Evolutionary conservation across 2,797 vertebrate genomes (phyloP).

Genomic region (Enteromius mattozi): DNA sequence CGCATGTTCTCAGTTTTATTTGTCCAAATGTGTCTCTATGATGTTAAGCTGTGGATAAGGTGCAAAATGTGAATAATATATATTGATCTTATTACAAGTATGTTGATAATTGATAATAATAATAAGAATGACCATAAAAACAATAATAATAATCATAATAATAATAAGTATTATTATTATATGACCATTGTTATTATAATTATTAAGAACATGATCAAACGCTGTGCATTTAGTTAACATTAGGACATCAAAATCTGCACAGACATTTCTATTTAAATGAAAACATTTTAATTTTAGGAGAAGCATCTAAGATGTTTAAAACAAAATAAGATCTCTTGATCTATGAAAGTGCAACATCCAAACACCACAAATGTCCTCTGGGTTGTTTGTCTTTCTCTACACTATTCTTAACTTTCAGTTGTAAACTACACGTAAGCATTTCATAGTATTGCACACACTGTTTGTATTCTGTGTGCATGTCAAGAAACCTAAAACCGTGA

Average conservation of each 20-base stretch:
- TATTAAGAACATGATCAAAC: background rate
- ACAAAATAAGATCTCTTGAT: background rate
- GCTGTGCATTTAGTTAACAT: background rate
- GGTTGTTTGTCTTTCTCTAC: background rate
- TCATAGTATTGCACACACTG: constrained; percentile 7
- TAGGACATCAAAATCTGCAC: background rate
- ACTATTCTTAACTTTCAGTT: background rate
- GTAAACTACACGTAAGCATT: background rate
- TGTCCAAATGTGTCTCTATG: too few species aligned
- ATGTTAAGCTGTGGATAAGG: too few species aligned
- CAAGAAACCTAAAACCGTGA: constrained; percentile 4
- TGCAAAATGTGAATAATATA: background rate
- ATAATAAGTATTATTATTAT: background rate
- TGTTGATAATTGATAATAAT: background rate
- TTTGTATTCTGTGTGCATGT: background rate
- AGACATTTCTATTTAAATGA: background rate
- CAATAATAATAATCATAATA: background rate
- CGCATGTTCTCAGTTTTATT: too few species aligned
- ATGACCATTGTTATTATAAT: background rate
- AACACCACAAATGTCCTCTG: background rate
- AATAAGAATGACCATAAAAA: background rate
- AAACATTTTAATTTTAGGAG: background rate
- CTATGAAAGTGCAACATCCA: background rate
- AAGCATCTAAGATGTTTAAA: background rate
- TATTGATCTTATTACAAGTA: background rate